Conservation (phyloP, 1,140 invertebrate genomes). For the Orchestia grillus region DNA sequence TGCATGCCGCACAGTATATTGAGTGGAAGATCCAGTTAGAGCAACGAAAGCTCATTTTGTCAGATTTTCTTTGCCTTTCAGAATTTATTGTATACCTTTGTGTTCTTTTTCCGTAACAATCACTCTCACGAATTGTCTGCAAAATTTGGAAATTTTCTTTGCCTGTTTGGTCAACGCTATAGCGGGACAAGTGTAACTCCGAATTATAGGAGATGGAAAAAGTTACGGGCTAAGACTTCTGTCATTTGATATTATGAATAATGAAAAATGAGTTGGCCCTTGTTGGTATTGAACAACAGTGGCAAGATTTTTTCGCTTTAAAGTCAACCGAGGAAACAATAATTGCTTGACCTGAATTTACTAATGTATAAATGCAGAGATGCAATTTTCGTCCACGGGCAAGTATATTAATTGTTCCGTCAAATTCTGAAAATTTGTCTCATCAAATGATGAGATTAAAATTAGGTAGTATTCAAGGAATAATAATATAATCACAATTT, state of each 20-base stretch:
- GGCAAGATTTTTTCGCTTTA: not conserved
- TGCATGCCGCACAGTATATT: not conserved
- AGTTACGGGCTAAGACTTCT: not conserved
- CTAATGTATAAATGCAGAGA: not conserved
- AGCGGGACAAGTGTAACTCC: not conserved
- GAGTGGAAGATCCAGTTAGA: not conserved
- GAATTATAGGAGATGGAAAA: not conserved
- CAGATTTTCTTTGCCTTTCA: not conserved
- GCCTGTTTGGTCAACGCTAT: not conserved
- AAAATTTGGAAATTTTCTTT: not conserved
- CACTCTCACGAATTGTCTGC: not conserved
- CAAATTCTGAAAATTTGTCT: too few relatives aligned
- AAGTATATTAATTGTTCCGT: too few relatives aligned
- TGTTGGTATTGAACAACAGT: not conserved
- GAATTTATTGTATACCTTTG: not conserved
- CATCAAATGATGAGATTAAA: too few relatives aligned
- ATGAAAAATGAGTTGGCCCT: not conserved
- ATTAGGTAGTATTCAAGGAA: too few relatives aligned
- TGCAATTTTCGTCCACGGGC: too few relatives aligned
- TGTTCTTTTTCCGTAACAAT: not conserved
- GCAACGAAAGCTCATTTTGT: not conserved
- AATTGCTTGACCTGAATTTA: not conserved
- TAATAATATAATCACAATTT: too few relatives aligned
- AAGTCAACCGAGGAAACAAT: not conserved
- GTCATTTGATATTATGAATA: too few relatives aligned